Evolutionary conservation across 2,797 vertebrate genomes (phyloP), one percentile per base, ranked within the genome.

Genomic region (Chiroxiphia lanceolata): DNA sequence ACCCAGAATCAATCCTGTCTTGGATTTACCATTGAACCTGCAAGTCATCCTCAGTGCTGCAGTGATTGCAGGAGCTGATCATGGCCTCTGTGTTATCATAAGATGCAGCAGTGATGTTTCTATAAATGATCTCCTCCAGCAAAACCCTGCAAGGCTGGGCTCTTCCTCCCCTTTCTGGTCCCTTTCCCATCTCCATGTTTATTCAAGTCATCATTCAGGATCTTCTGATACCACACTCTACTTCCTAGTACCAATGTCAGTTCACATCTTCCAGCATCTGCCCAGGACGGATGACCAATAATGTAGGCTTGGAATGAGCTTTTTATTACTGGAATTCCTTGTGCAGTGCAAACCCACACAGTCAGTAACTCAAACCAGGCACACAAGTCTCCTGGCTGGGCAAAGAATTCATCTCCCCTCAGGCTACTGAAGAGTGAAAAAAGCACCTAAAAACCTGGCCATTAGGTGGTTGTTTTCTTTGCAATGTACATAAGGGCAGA

Each of bases 251-350:
- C 34, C 50, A 68, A 15, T 36, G 53, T 53, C 80, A 60, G 34
- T 18, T 75, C 53, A 36, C 7, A 1, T 89, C 57, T 87, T 48
- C 36, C 65, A 79, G 54, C 75, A 87, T 59, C 82, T 89, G 89
- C 59, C 69, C 5, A 21, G 33, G 59, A n/a, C 42, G 70, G 77
- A 57, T 38, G 47, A 69, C 42, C 72, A 72, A 53, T 56, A 90
- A 38, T 0, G 1, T 3, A 11, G 36, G 54, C 21, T 63, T 51
- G 44, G 83, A 93, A 93, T 17, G 44, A 91, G 31, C 20, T 90
- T 87, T 83, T 93, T 78, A 86, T 94, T 61, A 21, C 51, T 87
- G 85, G 57, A 83, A 93, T 94, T 92, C 83, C n/a, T 78, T 38
- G 47, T 76, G 78, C 69, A 60, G 44, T 51, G 29, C 76, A 86